These are phyloP conservation scores for Gari tellinella DNA, from an alignment of 2,888 invertebrate species.

Conservation along the genomic window DNA sequence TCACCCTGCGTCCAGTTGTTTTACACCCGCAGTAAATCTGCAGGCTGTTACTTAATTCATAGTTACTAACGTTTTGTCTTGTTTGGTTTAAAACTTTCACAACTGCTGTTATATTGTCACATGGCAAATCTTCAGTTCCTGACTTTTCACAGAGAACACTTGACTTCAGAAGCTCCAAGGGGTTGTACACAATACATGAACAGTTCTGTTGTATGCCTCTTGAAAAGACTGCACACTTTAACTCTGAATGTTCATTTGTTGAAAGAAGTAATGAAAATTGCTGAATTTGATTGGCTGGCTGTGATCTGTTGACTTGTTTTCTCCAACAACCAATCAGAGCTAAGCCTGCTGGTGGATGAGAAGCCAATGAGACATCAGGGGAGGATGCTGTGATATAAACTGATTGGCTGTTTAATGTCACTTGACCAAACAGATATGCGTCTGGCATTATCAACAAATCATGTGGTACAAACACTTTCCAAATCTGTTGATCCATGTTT, in stretches of 20 bases:
- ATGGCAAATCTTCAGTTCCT: background rate
- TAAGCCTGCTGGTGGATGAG: slow-evolving; percentile 3
- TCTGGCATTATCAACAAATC: slow-evolving; percentile 38
- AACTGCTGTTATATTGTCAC: slow-evolving; percentile 16
- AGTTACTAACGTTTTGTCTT: background rate
- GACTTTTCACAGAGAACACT: slow-evolving; percentile 29
- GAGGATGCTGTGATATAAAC: slow-evolving; percentile 58
- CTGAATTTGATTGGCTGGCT: background rate
- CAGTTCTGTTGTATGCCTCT: slow-evolving; percentile 21
- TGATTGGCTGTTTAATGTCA: slow-evolving; percentile 28
- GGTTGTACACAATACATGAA: slow-evolving; percentile 64
- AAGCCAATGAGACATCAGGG: background rate
- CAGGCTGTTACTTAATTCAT: background rate
- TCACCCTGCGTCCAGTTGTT: background rate
- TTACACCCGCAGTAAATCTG: background rate
- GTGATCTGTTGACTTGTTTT: background rate
- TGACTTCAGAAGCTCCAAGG: slow-evolving; percentile 59
- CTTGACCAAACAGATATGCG: slow-evolving; percentile 55
- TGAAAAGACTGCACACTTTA: slow-evolving; percentile 38
- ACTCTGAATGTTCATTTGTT: slow-evolving; percentile 12
- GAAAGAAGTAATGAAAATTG: slow-evolving; percentile 15
- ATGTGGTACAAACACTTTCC: slow-evolving; percentile 67
- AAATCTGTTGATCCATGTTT: slow-evolving; percentile 17
- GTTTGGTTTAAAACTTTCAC: slow-evolving; percentile 10
- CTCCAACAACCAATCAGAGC: slow-evolving; percentile 36